Evolutionary conservation across 2,113 vertebrate species (phyloP), one percentile per base, ranked within the genome.

Genomic region (Hypocryptadius cinnamomeus): DNA sequence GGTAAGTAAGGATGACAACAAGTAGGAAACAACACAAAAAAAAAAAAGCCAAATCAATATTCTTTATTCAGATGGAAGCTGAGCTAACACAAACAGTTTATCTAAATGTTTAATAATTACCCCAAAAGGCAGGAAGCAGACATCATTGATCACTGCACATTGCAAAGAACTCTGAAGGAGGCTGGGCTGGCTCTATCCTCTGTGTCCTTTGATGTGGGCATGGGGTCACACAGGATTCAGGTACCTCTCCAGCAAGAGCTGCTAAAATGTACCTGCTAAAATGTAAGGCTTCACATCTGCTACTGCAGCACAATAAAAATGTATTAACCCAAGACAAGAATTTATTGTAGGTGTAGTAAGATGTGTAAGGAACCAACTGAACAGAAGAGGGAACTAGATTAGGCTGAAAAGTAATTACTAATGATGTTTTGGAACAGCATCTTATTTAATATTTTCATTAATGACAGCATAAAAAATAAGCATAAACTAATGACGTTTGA

Each of bases 391-490:
- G 59, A 89, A 91, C 59, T 22, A 54, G 56, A 71, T 78, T 56
- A 78, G 23, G 42, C 33, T 91, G 70, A 66, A 89, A 93, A 83
- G 27, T 54, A 93, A 91, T 92, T 90, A 84, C 51, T 74, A 80
- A 80, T 8, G 16, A 84, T 68, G 51, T 54, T 91, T 81, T 74
- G 40, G 65, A 91, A 68, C 3, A 4, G 73, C 35, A 74, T 57
- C 39, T 92, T 63, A 94, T 81, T 92, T 81, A 78, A 89, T 80
- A 92, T 44, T 94, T 93, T 89, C 21, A 80, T 89, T 89, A 79
- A 81, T 78, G 86, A 71, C 56, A 78, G 51, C 42, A 80, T 13
- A 86, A 83, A 64, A 83, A 73, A 8, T 9, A 85, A 74, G 44
- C 30, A 89, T 24, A 47, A 92, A 80, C 7, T 80, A 86, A 84